Conservation (phyloP, 2,113 vertebrate species). For the Epinephelus fuscoguttatus region DNA sequence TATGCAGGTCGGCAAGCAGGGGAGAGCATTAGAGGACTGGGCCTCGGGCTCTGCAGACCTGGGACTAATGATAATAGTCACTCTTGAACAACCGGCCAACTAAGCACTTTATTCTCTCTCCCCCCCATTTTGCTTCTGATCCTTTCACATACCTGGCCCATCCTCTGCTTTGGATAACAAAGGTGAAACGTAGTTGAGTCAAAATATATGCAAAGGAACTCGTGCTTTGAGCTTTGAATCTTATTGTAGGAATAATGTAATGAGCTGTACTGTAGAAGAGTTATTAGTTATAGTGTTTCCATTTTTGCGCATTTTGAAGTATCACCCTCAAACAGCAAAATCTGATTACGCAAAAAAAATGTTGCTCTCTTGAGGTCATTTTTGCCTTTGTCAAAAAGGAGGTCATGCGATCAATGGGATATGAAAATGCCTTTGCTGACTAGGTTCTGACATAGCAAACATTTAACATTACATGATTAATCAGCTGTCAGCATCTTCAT, state of each 20-base stretch:
- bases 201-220: conserved; percentile 23
- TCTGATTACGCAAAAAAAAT: too few relatives aligned
- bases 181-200: conserved; percentile 41
- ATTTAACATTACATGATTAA: too few relatives aligned
- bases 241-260: conserved; percentile 8
- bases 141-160: conserved; percentile 3
- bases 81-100: conserved; percentile 50
- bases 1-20: conserved; percentile 41
- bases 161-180: conserved; percentile 33
- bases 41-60: conserved; percentile 62
- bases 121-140: conserved; percentile 1
- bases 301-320: too few relatives aligned
- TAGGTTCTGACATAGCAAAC: too few relatives aligned
- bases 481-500: too few relatives aligned
- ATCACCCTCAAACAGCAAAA: too few relatives aligned
- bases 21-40: conserved; percentile 34
- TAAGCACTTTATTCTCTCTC: conserved; percentile 49
- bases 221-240: background rate
- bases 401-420: too few relatives aligned
- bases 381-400: too few relatives aligned
- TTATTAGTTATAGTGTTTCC: background rate
- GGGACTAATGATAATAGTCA: conserved; percentile 58
- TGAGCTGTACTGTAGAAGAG: background rate
- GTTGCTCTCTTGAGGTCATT: too few relatives aligned
- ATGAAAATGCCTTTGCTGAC: too few relatives aligned